phyloP scores from a whole-genome alignment of 2,797 vertebrate species.

The Ibycter americanus region DNA sequence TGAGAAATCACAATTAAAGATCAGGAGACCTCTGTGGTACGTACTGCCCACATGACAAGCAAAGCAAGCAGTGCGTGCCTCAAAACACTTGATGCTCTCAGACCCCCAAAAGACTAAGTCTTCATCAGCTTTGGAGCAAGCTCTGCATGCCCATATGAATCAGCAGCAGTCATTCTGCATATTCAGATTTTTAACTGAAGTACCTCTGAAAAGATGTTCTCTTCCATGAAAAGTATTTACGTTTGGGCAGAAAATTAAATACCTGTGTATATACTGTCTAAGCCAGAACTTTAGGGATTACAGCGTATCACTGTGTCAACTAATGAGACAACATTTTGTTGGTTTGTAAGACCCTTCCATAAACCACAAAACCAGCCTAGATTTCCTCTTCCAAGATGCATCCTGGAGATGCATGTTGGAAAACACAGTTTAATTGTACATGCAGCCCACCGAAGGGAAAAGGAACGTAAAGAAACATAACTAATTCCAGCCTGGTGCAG shows the following conservation, averaged over 20 bases:
- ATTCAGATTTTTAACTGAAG: background rate
- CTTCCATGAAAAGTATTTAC: background rate
- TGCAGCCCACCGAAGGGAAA: background rate
- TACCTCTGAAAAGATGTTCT: background rate
- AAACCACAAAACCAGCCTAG: background rate
- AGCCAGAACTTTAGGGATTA: background rate
- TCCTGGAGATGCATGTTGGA: background rate
- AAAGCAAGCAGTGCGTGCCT: background rate
- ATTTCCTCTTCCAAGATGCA: background rate
- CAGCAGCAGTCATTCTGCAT: background rate
- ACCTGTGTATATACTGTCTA: background rate
- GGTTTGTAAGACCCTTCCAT: background rate
- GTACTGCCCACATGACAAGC: fast-evolving
- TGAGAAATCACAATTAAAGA: background rate
- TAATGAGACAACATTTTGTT: background rate
- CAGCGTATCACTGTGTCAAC: background rate
- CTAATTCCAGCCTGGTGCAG: background rate
- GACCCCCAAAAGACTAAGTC: background rate
- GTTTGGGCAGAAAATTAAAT: background rate
- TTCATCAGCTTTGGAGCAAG: background rate
- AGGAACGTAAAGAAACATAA: background rate
- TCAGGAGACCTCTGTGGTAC: background rate
- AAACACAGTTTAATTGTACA: background rate
- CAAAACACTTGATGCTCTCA: background rate
- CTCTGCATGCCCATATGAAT: background rate